Evolutionary conservation across 2,888 invertebrate genomes (phyloP), one percentile per base, ranked within the genome.

Genomic region (Pharmacophagus antenor): DNA sequence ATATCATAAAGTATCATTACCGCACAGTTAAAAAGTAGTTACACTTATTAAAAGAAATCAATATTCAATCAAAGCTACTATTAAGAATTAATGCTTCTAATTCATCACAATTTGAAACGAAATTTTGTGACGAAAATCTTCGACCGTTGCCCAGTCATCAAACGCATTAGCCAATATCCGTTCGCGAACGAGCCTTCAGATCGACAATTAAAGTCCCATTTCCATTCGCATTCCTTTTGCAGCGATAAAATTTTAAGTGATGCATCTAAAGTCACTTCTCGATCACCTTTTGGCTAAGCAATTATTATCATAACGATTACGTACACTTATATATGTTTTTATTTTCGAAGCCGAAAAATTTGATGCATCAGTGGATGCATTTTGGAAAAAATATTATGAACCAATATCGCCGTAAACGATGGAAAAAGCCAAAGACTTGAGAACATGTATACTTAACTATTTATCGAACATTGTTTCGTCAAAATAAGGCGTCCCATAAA

Each of bases 121-220:
- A 58, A 55, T 55, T 49, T 17, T 49, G 49, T 18, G 17, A 22
- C 31, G 25, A 41, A 49, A 62, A 68, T 70, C 67, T 70, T 66
- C 58, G 63, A 58, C 66, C 51, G 49, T 22, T 44, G 54, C 42
- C 49, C 49, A 49, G 58, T 59, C 54, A 59, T 59, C 49, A 50
- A 50, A 50, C 44, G 44, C 70, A 75, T 82, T 73, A 78, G 65
- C 61, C 64, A 58, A 81, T 80, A 75, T 83, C 84, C 84, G 82
- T 55, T 66, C 56, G 62, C 70, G 66, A 76, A 80, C 72, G 74
- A 72, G 67, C 66, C 66, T 64, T 61, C 65, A 71, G 77, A 84
- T 84, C 80, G 83, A 69, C 84, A 84, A 84, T 83, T 76, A 80
- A 63, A 63, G 71, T 68, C 76, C 70, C 69, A 84, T 83, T 84